Conservation (phyloP, 2,797 vertebrate species). For the Dromococcyx pavoninus region DNA sequence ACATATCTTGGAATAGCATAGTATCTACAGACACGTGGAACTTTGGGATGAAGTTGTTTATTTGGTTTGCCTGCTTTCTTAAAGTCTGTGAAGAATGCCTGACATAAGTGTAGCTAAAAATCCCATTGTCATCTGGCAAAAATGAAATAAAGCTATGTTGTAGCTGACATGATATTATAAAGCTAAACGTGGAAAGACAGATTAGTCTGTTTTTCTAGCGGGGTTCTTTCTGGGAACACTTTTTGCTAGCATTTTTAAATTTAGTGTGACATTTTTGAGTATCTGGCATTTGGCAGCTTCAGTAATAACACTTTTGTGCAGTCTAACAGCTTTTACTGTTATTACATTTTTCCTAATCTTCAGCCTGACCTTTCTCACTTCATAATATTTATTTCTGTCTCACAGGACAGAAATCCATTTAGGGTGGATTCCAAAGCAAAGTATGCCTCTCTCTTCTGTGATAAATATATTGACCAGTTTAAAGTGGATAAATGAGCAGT, state of each 20-base stretch:
- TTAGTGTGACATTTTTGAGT: constrained; percentile 5
- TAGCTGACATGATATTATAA: background rate
- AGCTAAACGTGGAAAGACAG: background rate
- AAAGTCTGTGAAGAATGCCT: constrained; percentile 7
- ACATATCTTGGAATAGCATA: background rate
- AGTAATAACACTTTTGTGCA: background rate
- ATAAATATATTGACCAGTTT: constrained; percentile 24
- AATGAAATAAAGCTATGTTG: background rate
- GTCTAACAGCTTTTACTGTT: constrained; percentile 3
- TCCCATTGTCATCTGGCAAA: background rate
- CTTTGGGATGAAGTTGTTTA: background rate
- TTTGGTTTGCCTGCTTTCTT: constrained; percentile 16
- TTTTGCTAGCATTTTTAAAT: background rate
- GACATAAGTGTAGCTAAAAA: background rate
- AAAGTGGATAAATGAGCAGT: constrained; percentile 8
- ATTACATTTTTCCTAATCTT: constrained; percentile 12
- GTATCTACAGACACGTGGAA: background rate
- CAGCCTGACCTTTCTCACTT: constrained; percentile 46
- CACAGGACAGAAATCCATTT: constrained; percentile 9
- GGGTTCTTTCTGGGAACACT: background rate
- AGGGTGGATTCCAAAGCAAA: background rate
- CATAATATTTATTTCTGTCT: constrained; percentile 53
- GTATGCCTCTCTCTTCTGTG: background rate
- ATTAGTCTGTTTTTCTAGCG: background rate
- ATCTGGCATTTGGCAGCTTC: constrained; percentile 24